phyloP scores from a whole-genome alignment of 1,140 invertebrate species.

The Drosophila biarmipes region DNA sequence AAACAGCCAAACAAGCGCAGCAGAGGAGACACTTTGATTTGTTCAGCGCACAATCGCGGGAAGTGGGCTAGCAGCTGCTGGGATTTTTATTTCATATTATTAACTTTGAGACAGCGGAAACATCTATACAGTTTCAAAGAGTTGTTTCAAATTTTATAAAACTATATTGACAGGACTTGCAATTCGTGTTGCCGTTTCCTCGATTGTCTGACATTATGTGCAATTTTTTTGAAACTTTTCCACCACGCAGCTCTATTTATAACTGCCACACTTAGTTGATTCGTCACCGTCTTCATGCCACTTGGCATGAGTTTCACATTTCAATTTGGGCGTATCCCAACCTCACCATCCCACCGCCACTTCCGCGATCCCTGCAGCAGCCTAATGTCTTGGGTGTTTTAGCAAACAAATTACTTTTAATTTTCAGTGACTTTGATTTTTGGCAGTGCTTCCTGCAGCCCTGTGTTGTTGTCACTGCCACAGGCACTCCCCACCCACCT shows the following conservation, averaged over 20 bases:
- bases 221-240: constrained; percentile 6
- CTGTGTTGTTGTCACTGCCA: constrained; percentile 31
- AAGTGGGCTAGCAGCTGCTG: background rate
- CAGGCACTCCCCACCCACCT: constrained; percentile 6
- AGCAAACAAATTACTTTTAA: constrained; percentile 83
- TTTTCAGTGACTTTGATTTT: constrained; percentile 82
- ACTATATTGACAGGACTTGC: background rate
- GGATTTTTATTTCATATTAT: background rate
- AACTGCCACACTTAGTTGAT: constrained; percentile 59
- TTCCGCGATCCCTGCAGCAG: background rate
- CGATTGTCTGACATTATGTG: constrained; percentile 9
- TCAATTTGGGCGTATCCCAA: constrained; percentile 47
- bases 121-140: no score
- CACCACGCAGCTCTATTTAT: constrained; percentile 63
- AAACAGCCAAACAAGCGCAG: constrained; percentile 41
- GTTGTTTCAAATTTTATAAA: no score
- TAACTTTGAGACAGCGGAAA: no score
- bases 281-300: constrained; percentile 36
- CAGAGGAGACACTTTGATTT: constrained; percentile 43
- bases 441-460: constrained; percentile 22
- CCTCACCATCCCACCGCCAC: background rate
- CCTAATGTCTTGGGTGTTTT: constrained; percentile 74
- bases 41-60: constrained; percentile 6
- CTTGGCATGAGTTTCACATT: constrained; percentile 80
- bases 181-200: background rate